A percentile compares a stretch with the other conserved stretches of the same genome.
phyloP scores from a whole-genome alignment of 1,140 invertebrate genomes.

The Ips typographus region DNA sequence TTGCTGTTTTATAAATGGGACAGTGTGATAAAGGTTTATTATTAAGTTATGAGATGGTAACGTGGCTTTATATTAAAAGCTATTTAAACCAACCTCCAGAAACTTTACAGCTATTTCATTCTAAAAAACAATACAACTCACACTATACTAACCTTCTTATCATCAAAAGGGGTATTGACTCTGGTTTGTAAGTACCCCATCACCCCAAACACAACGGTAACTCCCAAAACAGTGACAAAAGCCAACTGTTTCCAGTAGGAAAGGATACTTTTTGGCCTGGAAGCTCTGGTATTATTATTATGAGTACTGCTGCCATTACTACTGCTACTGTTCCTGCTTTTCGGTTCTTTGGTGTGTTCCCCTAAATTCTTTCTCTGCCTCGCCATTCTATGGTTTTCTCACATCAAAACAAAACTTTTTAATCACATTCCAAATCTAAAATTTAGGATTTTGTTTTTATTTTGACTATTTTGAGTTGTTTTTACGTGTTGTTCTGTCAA shows the following conservation, averaged over 20 bases:
- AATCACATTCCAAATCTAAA: too few species aligned
- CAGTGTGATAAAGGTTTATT: too few species aligned
- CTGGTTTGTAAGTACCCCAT: constrained; percentile 82
- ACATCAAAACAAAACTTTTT: too few species aligned
- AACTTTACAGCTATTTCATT: too few species aligned
- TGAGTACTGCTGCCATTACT: constrained; percentile 51
- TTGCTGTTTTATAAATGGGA: too few species aligned
- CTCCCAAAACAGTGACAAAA: constrained; percentile 57
- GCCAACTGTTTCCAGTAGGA: constrained; percentile 57
- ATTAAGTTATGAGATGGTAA: too few species aligned
- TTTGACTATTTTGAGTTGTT: too few species aligned
- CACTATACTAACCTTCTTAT: constrained; percentile 62
- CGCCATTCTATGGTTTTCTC: constrained; percentile 24
- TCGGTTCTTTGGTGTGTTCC: constrained; percentile 33
- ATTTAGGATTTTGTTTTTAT: too few species aligned
- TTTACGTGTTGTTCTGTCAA: too few species aligned
- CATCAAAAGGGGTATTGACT: constrained; percentile 82
- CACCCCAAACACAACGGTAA: constrained; percentile 74
- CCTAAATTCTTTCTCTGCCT: constrained; percentile 33
- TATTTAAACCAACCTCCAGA: too few species aligned
- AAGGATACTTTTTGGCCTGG: constrained; percentile 43
- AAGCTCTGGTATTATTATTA: constrained; percentile 43
- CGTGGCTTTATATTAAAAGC: too few species aligned
- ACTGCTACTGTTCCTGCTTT: constrained; percentile 50
- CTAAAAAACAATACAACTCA: too few species aligned